phyloP scores from a whole-genome alignment of 1,140 invertebrate genomes.

The Caerostris extrusa region DNA sequence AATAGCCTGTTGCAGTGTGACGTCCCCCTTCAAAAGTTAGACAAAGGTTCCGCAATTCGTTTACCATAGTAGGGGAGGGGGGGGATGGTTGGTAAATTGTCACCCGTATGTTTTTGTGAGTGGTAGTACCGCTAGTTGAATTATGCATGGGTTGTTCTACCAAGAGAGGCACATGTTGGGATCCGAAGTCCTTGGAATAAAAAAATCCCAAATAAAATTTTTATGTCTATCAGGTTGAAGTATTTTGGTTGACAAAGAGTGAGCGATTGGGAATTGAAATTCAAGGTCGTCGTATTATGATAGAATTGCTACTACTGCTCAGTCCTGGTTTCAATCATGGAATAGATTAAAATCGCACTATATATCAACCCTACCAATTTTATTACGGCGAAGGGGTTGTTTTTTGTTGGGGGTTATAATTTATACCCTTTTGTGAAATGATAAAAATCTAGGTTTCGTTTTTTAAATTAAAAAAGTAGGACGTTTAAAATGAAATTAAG shows the following conservation, averaged over 20 bases:
- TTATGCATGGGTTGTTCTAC: slow-evolving; percentile 49
- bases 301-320: too few relatives aligned
- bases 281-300: not conserved
- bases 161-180: slow-evolving; percentile 34
- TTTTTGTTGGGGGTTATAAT: not conserved
- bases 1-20: slow-evolving; percentile 62
- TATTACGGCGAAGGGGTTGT: slow-evolving; percentile 1
- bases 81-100: slow-evolving; percentile 38
- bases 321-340: not conserved
- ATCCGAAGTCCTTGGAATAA: slow-evolving; percentile 12
- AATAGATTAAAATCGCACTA: not conserved
- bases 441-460: not conserved
- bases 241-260: not conserved
- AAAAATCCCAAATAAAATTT: not conserved
- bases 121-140: slow-evolving; percentile 40
- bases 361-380: not conserved
- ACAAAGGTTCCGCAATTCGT: slow-evolving; percentile 56
- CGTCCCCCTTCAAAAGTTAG: not conserved
- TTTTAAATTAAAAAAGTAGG: not conserved
- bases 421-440: not conserved
- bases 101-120: slow-evolving; percentile 71
- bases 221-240: not conserved
- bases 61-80: not conserved
- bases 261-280: slow-evolving; percentile 6
- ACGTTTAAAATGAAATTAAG: too few relatives aligned